A percentile compares a stretch with the other conserved stretches of the same genome.
phyloP scores from a whole-genome alignment of 2,113 vertebrate species.

The Chiloscyllium plagiosum region DNA sequence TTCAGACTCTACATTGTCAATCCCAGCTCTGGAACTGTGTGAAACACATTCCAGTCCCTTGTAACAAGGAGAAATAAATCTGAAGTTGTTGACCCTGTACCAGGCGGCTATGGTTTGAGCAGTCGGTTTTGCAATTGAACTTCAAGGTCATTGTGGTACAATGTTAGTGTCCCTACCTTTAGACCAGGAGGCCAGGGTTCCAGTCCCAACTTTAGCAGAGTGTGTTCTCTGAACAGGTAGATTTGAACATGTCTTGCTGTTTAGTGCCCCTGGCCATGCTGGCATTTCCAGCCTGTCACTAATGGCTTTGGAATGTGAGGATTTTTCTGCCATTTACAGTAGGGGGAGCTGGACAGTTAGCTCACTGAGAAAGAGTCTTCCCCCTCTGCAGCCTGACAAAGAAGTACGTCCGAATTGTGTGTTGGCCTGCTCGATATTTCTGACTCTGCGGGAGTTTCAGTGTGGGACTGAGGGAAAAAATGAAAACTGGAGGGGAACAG shows the following conservation, averaged over 20 bases:
- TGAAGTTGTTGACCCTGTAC: neutral
- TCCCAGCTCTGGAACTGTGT: too few relatives aligned
- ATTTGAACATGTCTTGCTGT: too few relatives aligned
- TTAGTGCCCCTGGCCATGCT: too few relatives aligned
- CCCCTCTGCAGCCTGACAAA: neutral
- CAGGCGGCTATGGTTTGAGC: neutral
- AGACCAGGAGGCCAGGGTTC: too few relatives aligned
- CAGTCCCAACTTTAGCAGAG: too few relatives aligned
- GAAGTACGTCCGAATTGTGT: neutral
- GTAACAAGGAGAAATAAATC: neutral
- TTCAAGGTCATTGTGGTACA: too few relatives aligned
- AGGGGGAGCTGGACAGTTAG: neutral
- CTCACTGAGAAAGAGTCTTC: neutral
- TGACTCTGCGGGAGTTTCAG: neutral
- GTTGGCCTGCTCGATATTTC: neutral
- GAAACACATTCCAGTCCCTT: neutral
- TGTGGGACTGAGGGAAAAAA: neutral
- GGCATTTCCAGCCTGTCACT: too few relatives aligned
- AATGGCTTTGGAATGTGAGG: too few relatives aligned
- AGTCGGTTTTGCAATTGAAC: too few relatives aligned
- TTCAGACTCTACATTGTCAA: neutral
- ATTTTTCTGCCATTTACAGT: too few relatives aligned
- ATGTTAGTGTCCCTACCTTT: too few relatives aligned
- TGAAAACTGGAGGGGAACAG: neutral
- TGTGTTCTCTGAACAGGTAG: too few relatives aligned